These are phyloP conservation scores for Tokudaia tokunoshimensis DNA, from an alignment of 2,797 vertebrate genomes.

Conservation along the genomic window DNA sequence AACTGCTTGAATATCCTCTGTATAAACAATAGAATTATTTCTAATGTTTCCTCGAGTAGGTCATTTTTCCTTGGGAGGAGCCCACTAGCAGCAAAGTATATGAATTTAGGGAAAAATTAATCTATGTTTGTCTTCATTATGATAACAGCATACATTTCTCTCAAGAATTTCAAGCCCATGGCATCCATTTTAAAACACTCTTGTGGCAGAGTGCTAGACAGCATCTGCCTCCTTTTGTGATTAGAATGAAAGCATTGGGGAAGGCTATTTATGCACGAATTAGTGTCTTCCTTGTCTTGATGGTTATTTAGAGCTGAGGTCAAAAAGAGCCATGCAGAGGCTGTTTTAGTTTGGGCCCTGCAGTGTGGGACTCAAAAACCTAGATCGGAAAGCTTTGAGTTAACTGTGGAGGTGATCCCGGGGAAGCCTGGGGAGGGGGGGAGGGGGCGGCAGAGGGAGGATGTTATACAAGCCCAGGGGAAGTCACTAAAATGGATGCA, in stretches of 20 bases:
- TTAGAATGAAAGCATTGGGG: constrained; percentile 37
- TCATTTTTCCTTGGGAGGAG: constrained; percentile 68
- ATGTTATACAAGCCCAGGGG: not conserved
- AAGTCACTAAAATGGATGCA: not conserved
- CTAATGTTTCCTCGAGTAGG: constrained; percentile 58
- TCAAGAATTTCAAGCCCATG: constrained; percentile 54
- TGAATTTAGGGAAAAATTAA: constrained; percentile 26
- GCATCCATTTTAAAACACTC: constrained; percentile 14
- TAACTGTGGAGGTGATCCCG: not conserved
- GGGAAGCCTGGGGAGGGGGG: not conserved
- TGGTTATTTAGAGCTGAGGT: constrained; percentile 62
- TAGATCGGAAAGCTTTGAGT: not conserved
- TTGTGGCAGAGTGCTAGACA: not conserved
- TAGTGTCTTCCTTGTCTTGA: constrained; percentile 14
- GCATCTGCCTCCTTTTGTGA: constrained; percentile 44
- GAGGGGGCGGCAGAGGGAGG: not conserved
- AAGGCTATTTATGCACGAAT: constrained; percentile 43
- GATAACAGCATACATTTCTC: constrained; percentile 57
- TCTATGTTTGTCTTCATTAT: constrained; percentile 65
- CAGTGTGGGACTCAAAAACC: constrained; percentile 10
- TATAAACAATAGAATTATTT: constrained; percentile 63
- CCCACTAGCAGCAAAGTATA: constrained; percentile 1
- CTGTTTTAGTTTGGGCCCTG: not conserved
- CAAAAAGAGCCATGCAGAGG: constrained; percentile 38
- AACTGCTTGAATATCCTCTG: constrained; percentile 50